These are phyloP conservation scores for Lipophrys pholis DNA, from an alignment of 2,113 vertebrate species.

Conservation along the genomic window DNA sequence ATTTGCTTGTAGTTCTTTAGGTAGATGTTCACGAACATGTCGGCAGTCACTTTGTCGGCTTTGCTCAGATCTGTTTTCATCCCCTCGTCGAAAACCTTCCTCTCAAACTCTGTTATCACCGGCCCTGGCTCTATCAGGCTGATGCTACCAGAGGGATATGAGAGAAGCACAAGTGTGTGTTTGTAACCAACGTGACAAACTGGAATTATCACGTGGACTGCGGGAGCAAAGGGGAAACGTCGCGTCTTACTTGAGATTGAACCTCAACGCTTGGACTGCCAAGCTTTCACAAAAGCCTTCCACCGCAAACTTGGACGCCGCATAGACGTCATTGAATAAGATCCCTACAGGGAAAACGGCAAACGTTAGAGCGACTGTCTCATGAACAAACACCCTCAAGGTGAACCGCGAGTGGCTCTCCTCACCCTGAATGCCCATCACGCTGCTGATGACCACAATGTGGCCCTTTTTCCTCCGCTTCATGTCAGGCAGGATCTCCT, in stretches of 20 bases:
- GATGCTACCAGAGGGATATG: conserved; percentile 70
- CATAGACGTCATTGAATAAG: conserved; percentile 91
- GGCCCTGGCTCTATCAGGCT: conserved; percentile 88
- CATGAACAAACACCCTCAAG: background rate
- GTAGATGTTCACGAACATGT: conserved; percentile 89
- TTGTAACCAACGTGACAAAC: background rate
- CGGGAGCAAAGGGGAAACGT: too few relatives aligned
- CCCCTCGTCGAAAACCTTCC: conserved; percentile 86
- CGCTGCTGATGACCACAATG: conserved; percentile 90
- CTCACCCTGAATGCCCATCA: conserved; percentile 91
- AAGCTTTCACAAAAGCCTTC: conserved; percentile 92
- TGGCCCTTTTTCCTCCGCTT: conserved; percentile 88
- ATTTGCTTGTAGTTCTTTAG: conserved; percentile 89
- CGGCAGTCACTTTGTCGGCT: conserved; percentile 85
- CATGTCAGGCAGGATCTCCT: conserved; percentile 90
- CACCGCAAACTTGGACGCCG: conserved; percentile 90
- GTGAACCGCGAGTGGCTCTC: background rate
- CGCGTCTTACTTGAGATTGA: conserved; percentile 87
- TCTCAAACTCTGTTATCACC: conserved; percentile 88
- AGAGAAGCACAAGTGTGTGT: background rate
- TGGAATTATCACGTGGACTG: too few relatives aligned
- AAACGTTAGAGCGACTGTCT: background rate
- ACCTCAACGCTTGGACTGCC: conserved; percentile 88
- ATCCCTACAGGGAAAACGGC: conserved; percentile 79
- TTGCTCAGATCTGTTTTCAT: conserved; percentile 88